Conservation (phyloP, 2,797 vertebrate species). For the Tauraco hartlaubi region DNA sequence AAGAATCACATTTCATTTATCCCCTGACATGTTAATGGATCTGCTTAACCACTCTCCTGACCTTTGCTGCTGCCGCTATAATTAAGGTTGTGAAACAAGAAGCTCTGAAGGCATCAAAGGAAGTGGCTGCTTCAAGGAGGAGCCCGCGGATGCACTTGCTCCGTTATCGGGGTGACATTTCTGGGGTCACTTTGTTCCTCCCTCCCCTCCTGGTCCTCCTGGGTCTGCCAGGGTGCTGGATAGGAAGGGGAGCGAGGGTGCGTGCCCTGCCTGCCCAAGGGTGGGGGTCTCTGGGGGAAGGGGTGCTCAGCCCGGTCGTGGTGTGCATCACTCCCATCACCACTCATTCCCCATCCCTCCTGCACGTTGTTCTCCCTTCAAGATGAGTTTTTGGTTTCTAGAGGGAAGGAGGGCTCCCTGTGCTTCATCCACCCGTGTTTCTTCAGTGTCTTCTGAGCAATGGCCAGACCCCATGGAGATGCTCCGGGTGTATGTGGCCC, state of each 20-base stretch:
- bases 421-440: not conserved
- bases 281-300: not conserved
- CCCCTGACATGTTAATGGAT: slow-evolving; percentile 64
- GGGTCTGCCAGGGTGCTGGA: not conserved
- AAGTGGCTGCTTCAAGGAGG: slow-evolving; percentile 1
- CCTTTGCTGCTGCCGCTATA: slow-evolving; percentile 62
- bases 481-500: not conserved
- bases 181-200: not conserved
- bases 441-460: accelerated
- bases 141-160: not conserved
- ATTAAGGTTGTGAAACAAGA: slow-evolving; percentile 72
- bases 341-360: accelerated
- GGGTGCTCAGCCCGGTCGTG: not conserved
- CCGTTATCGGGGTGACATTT: not conserved
- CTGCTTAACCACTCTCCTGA: slow-evolving; percentile 56
- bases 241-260: not conserved
- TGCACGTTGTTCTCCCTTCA: not conserved
- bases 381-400: not conserved
- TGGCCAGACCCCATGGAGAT: not conserved
- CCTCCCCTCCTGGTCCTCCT: not conserved
- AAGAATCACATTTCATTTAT: slow-evolving; percentile 65
- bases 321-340: no score
- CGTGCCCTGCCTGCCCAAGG: accelerated
- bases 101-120: slow-evolving; percentile 64
- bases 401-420: not conserved